Evolutionary conservation across 2,113 vertebrate species (phyloP), one percentile per base, ranked within the genome.

Genomic region (Chaenogobius annularis): DNA sequence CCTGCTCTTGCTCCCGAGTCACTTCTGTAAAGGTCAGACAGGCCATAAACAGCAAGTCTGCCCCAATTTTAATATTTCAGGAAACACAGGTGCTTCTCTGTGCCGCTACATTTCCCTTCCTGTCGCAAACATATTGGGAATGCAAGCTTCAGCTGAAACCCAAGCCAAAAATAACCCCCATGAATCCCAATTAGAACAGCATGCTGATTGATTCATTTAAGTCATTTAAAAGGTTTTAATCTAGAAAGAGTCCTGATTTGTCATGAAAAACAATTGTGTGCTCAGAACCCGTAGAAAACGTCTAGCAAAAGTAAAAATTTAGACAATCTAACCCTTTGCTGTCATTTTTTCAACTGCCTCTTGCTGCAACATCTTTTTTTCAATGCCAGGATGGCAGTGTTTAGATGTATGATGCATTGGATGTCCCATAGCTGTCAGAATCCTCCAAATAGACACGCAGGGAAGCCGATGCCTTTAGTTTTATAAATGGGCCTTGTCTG

Each of bases 111-210:
- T 78, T 65, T 76, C 46, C 35, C 61, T 75, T 54, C 40, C 61
- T 72, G 64, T 75, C 75, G 69, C 50, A 69, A 62, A 37, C 19
- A 31, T 14, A 13, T 35, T 19, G 22, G 55, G 47, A 74, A 64
- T 48, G 81, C 72, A 61, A 80, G 77, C 23, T 65, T 40, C 22
- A 72, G 74, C 72, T 52, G 59, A 31, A 69, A 69, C 64, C 61
- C 74, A 73, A 43, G 31, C 47, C 58, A 79, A 67, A 46, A 70
- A 77, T 82, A 82, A 82, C 83, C 71, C 73, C 58, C 19, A 80
- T n/a, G 74, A 83, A 85, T 82, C 83, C 72, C 88, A 91, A 91
- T 92, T 92, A 91, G 80, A 83, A 80, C 85, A 74, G 77, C 83
- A 81, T 31, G 26, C 83, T 85, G 8, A 20, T 20, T 54, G 50